Evolutionary conservation across 2,888 invertebrate species (phyloP).

Genomic region (Podabrus alpinus): DNA sequence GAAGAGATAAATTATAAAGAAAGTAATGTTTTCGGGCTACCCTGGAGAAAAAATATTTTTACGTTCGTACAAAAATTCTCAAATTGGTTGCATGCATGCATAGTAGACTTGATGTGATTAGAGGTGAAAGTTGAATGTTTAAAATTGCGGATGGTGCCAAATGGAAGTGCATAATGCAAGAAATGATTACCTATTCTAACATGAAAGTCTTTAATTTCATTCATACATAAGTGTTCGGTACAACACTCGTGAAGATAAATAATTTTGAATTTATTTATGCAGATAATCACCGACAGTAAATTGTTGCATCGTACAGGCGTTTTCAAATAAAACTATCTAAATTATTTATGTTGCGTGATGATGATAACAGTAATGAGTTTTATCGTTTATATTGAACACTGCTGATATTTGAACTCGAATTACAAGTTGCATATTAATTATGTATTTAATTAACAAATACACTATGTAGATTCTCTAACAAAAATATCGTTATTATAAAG

Average conservation of each 20-base stretch:
- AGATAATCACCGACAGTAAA: conserved; percentile 41
- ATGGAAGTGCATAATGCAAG: background rate
- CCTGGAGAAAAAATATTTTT: background rate
- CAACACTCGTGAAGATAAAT: conserved; percentile 20
- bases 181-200: conserved; percentile 4
- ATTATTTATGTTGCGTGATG: conserved; percentile 49
- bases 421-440: conserved; percentile 27
- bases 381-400: conserved; percentile 39
- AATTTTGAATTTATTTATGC: conserved; percentile 37
- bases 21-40: too few species aligned
- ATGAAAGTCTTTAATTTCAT: background rate
- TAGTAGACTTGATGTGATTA: background rate
- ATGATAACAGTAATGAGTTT: conserved; percentile 46
- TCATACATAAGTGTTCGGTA: background rate
- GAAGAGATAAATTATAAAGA: too few species aligned
- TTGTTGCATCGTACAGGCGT: conserved; percentile 42
- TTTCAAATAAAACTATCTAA: conserved; percentile 47
- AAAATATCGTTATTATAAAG: too few species aligned
- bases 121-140: background rate
- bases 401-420: conserved; percentile 34
- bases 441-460: too few species aligned
- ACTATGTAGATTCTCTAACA: too few species aligned
- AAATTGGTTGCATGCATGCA: background rate
- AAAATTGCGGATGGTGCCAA: background rate
- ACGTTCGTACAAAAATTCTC: background rate